These are phyloP conservation scores for Ciconia maguari DNA, from an alignment of 2,113 vertebrate species.

Conservation along the genomic window DNA sequence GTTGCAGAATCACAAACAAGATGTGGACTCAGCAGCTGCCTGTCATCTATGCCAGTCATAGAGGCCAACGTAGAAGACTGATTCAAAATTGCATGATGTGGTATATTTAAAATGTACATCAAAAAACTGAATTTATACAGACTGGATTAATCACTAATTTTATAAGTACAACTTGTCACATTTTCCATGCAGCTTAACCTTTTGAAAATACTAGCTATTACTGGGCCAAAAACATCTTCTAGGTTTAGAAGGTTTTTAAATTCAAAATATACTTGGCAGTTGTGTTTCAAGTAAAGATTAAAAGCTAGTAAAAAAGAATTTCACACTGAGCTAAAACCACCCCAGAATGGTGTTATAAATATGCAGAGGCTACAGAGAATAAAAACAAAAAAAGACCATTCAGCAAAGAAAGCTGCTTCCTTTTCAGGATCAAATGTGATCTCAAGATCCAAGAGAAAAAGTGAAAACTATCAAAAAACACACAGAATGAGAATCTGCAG, in stretches of 20 bases:
- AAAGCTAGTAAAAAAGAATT: not conserved
- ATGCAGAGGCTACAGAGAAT: not conserved
- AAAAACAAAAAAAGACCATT: not conserved
- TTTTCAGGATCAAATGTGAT: not conserved
- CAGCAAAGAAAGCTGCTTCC: not conserved
- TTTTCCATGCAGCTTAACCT: not conserved
- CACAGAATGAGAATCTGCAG: not conserved
- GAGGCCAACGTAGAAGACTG: not conserved
- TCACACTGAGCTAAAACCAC: conserved; percentile 12
- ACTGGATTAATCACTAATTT: not conserved
- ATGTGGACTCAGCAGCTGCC: not conserved
- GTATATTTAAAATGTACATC: not conserved
- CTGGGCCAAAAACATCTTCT: not conserved
- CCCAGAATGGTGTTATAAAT: conserved; percentile 3
- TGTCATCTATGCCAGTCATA: not conserved
- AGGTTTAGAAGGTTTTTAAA: not conserved
- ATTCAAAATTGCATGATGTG: not conserved
- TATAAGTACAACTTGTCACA: not conserved
- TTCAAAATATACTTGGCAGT: not conserved
- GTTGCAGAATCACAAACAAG: not conserved
- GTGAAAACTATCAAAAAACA: not conserved
- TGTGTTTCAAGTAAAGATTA: conserved; percentile 37
- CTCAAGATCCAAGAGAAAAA: not conserved
- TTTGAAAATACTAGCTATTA: not conserved
- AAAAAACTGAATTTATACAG: not conserved